Evolutionary conservation across 2,113 vertebrate species (phyloP).

Genomic region (Lontra canadensis): DNA sequence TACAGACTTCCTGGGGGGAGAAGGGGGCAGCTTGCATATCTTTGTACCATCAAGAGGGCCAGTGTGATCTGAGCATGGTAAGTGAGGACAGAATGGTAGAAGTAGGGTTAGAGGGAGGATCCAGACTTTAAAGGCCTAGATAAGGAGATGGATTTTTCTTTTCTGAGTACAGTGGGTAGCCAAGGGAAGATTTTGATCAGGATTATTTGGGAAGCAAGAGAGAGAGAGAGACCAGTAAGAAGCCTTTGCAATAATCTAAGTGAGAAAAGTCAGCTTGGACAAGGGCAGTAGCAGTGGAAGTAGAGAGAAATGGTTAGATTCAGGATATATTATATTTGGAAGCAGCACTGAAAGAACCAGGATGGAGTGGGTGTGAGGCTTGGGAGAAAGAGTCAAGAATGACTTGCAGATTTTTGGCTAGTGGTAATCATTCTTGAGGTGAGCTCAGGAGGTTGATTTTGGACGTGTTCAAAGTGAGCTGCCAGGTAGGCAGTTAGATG

Average conservation of each 20-base stretch:
- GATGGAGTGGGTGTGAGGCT: background rate
- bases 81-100: background rate
- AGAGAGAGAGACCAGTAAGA: background rate
- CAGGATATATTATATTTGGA: background rate
- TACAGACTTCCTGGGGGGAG: background rate
- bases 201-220: background rate
- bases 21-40: background rate
- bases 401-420: background rate
- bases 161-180: background rate
- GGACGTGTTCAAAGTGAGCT: conserved; percentile 24
- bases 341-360: background rate
- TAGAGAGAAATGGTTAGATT: conserved; percentile 14
- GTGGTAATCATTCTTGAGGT: background rate
- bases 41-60: background rate
- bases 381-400: background rate
- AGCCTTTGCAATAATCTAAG: conserved; percentile 14
- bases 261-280: background rate
- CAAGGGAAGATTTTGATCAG: background rate
- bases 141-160: conserved; percentile 16
- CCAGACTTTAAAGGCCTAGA: conserved; percentile 20
- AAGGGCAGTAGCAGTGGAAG: background rate
- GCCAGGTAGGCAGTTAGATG: background rate
- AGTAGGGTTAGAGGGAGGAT: background rate
- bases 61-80: background rate
- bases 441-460: conserved; percentile 6